These are phyloP conservation scores for Dendrolimus pini DNA, from an alignment of 2,888 invertebrate genomes.

Conservation along the genomic window DNA sequence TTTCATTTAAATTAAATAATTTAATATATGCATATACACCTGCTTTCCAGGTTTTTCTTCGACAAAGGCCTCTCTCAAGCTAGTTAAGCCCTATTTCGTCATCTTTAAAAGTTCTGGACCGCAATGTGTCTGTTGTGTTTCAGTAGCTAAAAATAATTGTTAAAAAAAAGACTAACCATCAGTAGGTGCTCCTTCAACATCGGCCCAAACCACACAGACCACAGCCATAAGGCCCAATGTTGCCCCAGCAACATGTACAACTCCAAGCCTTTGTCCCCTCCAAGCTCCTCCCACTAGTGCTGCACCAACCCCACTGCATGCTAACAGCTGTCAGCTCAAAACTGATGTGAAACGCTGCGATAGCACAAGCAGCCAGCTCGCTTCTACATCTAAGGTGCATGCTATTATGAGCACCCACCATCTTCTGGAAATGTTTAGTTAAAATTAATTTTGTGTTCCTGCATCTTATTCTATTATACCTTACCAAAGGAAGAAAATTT, in stretches of 20 bases:
- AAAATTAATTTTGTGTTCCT: not conserved
- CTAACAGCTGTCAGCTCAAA: conserved; percentile 83
- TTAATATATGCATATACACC: too few relatives aligned
- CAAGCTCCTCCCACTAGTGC: conserved; percentile 88
- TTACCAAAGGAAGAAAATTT: too few relatives aligned
- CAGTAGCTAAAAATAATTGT: too few relatives aligned
- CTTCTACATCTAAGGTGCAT: conserved; percentile 90
- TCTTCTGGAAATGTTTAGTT: conserved; percentile 41
- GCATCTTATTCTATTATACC: too few relatives aligned
- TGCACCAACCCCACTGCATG: conserved; percentile 90
- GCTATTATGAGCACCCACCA: conserved; percentile 86
- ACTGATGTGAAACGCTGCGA: conserved; percentile 80
- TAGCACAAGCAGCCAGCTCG: conserved; percentile 87
- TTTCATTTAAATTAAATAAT: too few relatives aligned
- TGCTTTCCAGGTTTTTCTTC: too few relatives aligned
- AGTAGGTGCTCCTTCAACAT: conserved; percentile 83
- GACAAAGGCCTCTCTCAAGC: too few relatives aligned
- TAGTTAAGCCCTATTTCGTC: too few relatives aligned
- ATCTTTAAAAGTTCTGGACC: too few relatives aligned
- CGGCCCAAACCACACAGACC: conserved; percentile 89
- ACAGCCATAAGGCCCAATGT: conserved; percentile 88
- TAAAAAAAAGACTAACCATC: conserved; percentile 55
- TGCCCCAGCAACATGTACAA: conserved; percentile 87
- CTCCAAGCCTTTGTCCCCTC: conserved; percentile 84
- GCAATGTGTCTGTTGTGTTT: too few relatives aligned